Base-by-base conservation (phyloP, 2,113 vertebrate genomes). In the Acrocephalus arundinaceus region DNA sequence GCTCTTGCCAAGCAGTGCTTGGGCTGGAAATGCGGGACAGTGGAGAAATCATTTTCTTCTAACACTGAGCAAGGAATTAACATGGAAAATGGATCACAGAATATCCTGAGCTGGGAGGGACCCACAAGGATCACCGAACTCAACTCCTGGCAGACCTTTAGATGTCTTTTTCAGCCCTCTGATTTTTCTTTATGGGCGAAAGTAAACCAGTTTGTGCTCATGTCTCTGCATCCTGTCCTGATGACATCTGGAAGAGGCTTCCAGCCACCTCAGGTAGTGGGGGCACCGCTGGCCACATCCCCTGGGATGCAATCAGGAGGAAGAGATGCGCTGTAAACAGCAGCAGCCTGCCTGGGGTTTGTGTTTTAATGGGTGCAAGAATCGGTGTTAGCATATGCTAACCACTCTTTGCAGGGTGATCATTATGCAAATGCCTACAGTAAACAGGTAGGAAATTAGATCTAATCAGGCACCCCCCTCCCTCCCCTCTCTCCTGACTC, bases 401-500 rank as follows among this genome's bases (percentile, higher is more conserved):
- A 97, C 97, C 89, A 35, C 91, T 93, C 73, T 73, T 93, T 20
- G 87, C 93, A 91, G 88, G 94, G 85, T 77, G 90, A 94, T 95
- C 93, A 88, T 93, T 95, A 95, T 95, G 93, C 92, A 97, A 97
- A 97, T 81, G 95, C 95, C 96, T 79, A 92, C 96, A 95, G 94
- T 94, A 94, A 97, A 82, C 87, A 96, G 94, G 92, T 96, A 85
- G 96, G 96, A 98, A 98, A 98, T 94, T 83, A 92, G 97, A 97
- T 98, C 97, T 92, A 90, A 95, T 95, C 77, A 91, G 74, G 91
- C 95, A 96, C 89, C 87, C 68, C 90, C 88, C 80, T 85, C 85
- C 92, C 93, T 93, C 77, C 89, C 80, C 61, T 91, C 66, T 87
- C 93, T 96, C 57, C 54, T 90, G 90, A 88, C n/a, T 25, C 93